Percentiles rank a stretch among this genome's conserved stretches.
These are phyloP conservation scores for Pseudeuparius sepicola DNA, from an alignment of 2,888 invertebrate genomes.

Conservation along the genomic window DNA sequence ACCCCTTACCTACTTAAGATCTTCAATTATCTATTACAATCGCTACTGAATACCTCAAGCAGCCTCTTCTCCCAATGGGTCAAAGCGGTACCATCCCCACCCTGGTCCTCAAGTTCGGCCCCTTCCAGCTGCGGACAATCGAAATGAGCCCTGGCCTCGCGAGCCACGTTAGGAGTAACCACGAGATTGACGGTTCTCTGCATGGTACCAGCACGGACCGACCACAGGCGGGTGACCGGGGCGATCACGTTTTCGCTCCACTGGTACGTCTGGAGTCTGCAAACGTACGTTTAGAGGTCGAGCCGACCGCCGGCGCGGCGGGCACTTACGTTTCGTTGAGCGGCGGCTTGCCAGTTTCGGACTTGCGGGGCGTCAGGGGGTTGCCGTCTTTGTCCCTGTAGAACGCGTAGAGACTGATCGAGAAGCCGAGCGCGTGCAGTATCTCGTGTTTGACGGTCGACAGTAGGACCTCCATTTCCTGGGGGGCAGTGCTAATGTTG, in stretches of 20 bases:
- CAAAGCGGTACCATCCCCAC: constrained; percentile 88
- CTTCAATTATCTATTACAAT: too few species aligned
- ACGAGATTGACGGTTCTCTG: constrained; percentile 35
- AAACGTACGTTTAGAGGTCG: constrained; percentile 15
- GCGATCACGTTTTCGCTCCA: constrained; percentile 88
- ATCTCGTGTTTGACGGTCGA: constrained; percentile 99
- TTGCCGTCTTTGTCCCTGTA: constrained; percentile 84
- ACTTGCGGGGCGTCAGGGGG: constrained; percentile 71
- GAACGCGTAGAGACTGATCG: constrained; percentile 93
- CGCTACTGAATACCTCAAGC: too few species aligned
- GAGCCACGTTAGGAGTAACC: constrained; percentile 78
- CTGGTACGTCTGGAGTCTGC: constrained; percentile 79
- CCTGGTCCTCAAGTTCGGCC: constrained; percentile 96
- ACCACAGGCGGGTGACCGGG: constrained; percentile 50
- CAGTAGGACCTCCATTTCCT: constrained; percentile 82
- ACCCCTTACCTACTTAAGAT: too few species aligned
- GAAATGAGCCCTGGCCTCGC: constrained; percentile 82
- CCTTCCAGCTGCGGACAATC: constrained; percentile 82
- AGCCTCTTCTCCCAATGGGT: constrained; percentile 99
- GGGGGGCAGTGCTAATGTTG: constrained; percentile 81
- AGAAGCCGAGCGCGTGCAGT: constrained; percentile 94
- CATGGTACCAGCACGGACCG: constrained; percentile 36
- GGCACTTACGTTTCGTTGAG: constrained; percentile 72
- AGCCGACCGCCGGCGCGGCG: too few species aligned
- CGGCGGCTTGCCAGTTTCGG: constrained; percentile 80